These are phyloP conservation scores for Electrona antarctica DNA, from an alignment of 2,113 vertebrate genomes.

Conservation along the genomic window DNA sequence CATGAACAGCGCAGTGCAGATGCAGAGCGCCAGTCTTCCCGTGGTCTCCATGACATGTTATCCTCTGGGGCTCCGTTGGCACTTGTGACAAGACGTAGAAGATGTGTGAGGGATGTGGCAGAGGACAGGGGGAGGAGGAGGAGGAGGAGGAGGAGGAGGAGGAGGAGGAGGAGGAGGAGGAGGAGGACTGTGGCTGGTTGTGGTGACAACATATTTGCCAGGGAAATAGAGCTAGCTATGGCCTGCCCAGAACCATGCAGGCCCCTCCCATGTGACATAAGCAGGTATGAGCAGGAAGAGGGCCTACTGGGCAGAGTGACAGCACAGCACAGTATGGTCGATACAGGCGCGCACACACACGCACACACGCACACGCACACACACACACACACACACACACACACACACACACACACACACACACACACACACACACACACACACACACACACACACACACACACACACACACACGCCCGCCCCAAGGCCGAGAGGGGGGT, in stretches of 20 bases:
- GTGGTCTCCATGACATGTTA: slow-evolving; percentile 77
- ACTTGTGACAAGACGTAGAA: slow-evolving; percentile 57
- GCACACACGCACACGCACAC: slow-evolving; percentile 16
- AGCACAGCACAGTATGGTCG: slow-evolving; percentile 41
- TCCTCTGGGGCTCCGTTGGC: slow-evolving; percentile 60
- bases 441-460: slow-evolving; percentile 33
- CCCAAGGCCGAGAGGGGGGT: slow-evolving; percentile 41
- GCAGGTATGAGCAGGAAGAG: slow-evolving; percentile 64
- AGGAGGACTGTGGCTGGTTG: slow-evolving; percentile 71
- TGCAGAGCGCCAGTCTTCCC: slow-evolving; percentile 40
- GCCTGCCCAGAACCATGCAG: slow-evolving; percentile 22
- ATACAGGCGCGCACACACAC: background rate
- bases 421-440: slow-evolving; percentile 24
- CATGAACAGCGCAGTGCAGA: slow-evolving; percentile 57
- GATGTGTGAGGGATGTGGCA: slow-evolving; percentile 48
- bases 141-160: slow-evolving; percentile 31
- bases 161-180: slow-evolving; percentile 52
- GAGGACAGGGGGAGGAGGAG: slow-evolving; percentile 17
- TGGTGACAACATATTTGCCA: slow-evolving; percentile 77
- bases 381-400: slow-evolving; percentile 32
- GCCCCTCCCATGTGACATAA: slow-evolving; percentile 74
- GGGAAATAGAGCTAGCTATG: slow-evolving; percentile 71
- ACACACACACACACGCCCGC: slow-evolving; percentile 8
- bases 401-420: slow-evolving; percentile 16
- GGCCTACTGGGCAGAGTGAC: slow-evolving; percentile 68